Base-by-base conservation (phyloP, 2,888 invertebrate genomes). In the Muschampia plurimacula region DNA sequence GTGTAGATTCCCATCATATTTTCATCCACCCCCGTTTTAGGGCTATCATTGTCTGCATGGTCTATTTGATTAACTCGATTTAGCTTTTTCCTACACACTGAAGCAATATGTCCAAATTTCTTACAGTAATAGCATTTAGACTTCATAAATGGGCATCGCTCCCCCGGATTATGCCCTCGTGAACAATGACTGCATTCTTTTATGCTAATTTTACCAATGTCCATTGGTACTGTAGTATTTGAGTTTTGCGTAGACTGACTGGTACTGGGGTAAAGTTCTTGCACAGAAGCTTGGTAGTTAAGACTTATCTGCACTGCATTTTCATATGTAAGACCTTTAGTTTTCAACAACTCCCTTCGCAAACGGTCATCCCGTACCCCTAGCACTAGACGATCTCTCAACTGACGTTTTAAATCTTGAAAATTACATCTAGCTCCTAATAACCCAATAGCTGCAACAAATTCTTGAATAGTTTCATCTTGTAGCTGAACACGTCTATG, bases 331-430 rank as follows among this genome's bases (percentile, higher is more conserved):
- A 67, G 57, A 12, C n/a, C 41, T 60, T 60, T 60, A 10, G 41
- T 49, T 22, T 68, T 68, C 15, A 62, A 60, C 60, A 68, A 49
- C 3, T 68, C 67, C 7, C 67, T 57, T 28, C 67, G 57, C 59
- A 67, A 59, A 22, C 67, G 67, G 41, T 67, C 67, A 67, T 67
- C 67, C 13, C 59, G 67, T n/a, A 68, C 46, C n/a, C 68, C 68
- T 32, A 68, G 28, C 44, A 68, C 68, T 46, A 68, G 15, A 28
- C 68, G 62, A 39, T 68, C 68, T 62, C 68, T 68, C 68, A 68
- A 62, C 60, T 68, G 62, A 5, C 60, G 60, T 49, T 60, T 68
- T 32, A 68, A 46, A 46, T 68, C 68, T 12, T 13, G 12, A 36
- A 68, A 68, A 36, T 68, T 62, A 68, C 68, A 68, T 36, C 32